Base-by-base conservation (phyloP, 2,113 vertebrate species). In the Thalassoma bifasciatum region DNA sequence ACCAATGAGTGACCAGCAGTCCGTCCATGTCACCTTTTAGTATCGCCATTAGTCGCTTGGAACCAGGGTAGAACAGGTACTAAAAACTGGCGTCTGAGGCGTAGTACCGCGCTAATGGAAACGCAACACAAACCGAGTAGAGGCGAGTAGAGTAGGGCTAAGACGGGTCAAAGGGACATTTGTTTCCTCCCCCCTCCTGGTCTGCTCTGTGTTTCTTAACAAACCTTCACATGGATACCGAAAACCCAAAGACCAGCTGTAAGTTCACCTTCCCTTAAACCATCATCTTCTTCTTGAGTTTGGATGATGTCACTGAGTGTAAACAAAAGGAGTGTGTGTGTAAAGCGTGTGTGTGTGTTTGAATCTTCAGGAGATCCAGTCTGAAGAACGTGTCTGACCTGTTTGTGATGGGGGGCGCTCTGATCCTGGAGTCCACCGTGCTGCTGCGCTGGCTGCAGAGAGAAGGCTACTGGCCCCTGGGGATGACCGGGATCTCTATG, bases 401-500 rank as follows among this genome's bases (percentile, higher is more conserved):
- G 59, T 98, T 99, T 92, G 98, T 99, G 86, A 99, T 99, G 98
- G 98, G 97, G 79, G 97, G 96, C 66, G 97, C 98, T 77, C 91
- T 99, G 85, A 95, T 99, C 82, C 91, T 99, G 81, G 98, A 99
- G 85, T 98, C 98, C 0, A 95, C 96, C 2, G 96, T 93, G 59
- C 95, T 99, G 56, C 93, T 99, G 57, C 96, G 95, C 67, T 99
- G 98, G 98, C 94, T 99, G 75, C 96, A 99, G 83, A 93, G 96
- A 73, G 96, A 98, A 93, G 98, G 98, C 47, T 99, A 96, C 89
- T 97, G 97, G 92, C 98, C 98, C 0, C 92, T 99, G 30, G 97
- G 96, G 74, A 97, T 99, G 96, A 99, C 97, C 1, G 98, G 98
- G 64, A 98, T 99, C 92, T 99, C 98, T 84, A 99, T 99, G 98